Evolutionary conservation across 2,888 invertebrate genomes (phyloP).

Genomic region (Sinopyrophorus schimmeli): DNA sequence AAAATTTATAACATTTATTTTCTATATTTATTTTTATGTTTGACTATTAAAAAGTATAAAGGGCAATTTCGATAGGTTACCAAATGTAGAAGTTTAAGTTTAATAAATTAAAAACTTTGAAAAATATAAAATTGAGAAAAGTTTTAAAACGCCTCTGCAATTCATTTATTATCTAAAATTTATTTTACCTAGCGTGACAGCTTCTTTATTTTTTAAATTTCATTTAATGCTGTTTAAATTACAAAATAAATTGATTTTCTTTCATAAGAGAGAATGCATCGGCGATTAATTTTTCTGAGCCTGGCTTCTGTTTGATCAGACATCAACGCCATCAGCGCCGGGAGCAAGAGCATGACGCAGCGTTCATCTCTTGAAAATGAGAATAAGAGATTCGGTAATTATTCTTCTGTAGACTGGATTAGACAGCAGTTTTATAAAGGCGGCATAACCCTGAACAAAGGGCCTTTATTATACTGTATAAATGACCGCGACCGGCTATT

Average conservation of each 20-base stretch:
- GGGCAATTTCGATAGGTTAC: too few species aligned
- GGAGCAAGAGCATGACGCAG: conserved; percentile 31
- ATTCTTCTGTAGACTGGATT: conserved; percentile 41
- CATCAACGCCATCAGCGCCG: conserved; percentile 30
- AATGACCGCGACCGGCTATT: conserved; percentile 41
- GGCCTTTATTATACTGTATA: conserved; percentile 40
- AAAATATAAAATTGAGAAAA: too few species aligned
- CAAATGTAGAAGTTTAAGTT: too few species aligned
- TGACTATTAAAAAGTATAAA: too few species aligned
- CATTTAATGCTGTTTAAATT: conserved; percentile 30
- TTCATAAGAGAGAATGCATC: conserved; percentile 30
- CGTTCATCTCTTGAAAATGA: conserved; percentile 32
- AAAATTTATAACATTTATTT: too few species aligned
- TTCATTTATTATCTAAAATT: too few species aligned
- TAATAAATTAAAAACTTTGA: too few species aligned
- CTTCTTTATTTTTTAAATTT: conserved; percentile 1
- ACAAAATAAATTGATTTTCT: conserved; percentile 38
- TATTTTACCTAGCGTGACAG: too few species aligned
- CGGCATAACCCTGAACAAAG: conserved; percentile 37
- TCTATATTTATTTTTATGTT: too few species aligned
- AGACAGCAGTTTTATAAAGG: conserved; percentile 41
- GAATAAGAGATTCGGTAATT: conserved; percentile 38
- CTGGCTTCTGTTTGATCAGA: conserved; percentile 32
- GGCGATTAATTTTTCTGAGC: conserved; percentile 28
- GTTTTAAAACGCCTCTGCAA: too few species aligned